A percentile compares a stretch with the other conserved stretches of the same genome.
Conservation (phyloP, 2,113 vertebrate genomes). For the Aptenodytes forsteri region DNA sequence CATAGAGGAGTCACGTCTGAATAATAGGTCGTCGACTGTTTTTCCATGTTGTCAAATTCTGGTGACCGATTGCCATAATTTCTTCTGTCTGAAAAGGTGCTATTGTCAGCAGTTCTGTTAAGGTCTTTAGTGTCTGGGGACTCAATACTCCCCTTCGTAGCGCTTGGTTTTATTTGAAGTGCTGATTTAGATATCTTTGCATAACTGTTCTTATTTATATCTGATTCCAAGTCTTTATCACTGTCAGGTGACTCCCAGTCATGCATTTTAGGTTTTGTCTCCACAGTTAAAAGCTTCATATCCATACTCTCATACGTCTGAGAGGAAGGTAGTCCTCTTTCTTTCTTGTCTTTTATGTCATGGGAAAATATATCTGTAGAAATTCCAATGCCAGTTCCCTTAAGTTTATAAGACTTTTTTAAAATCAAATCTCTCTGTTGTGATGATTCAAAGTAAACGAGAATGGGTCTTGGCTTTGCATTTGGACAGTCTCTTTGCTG, state of each 20-base stretch:
- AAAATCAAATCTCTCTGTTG: constrained; percentile 94
- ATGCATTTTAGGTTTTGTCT: constrained; percentile 82
- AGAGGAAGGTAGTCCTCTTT: constrained; percentile 87
- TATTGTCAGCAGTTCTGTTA: constrained; percentile 73
- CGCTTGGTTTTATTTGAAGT: constrained; percentile 80
- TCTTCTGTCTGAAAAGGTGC: constrained; percentile 77
- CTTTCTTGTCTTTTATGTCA: constrained; percentile 89
- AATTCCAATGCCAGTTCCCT: constrained; percentile 93
- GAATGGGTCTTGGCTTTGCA: constrained; percentile 94
- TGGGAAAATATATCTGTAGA: constrained; percentile 91
- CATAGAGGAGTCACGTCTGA: constrained; percentile 85
- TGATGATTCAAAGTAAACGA: constrained; percentile 91
- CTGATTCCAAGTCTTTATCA: constrained; percentile 88
- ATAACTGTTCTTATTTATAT: constrained; percentile 90
- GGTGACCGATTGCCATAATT: constrained; percentile 75
- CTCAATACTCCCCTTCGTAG: constrained; percentile 70
- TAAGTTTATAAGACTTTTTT: constrained; percentile 98
- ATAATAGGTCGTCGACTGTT: constrained; percentile 82
- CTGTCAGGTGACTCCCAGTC: constrained; percentile 91
- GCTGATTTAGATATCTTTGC: constrained; percentile 85
- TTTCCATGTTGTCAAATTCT: constrained; percentile 78
- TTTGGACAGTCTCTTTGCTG: constrained; percentile 94
- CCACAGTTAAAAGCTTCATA: constrained; percentile 84
- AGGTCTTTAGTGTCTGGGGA: constrained; percentile 70
- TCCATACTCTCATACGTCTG: constrained; percentile 99